Evolutionary conservation across 1,140 invertebrate species (phyloP).

Genomic region (Drosophila guanche): DNA sequence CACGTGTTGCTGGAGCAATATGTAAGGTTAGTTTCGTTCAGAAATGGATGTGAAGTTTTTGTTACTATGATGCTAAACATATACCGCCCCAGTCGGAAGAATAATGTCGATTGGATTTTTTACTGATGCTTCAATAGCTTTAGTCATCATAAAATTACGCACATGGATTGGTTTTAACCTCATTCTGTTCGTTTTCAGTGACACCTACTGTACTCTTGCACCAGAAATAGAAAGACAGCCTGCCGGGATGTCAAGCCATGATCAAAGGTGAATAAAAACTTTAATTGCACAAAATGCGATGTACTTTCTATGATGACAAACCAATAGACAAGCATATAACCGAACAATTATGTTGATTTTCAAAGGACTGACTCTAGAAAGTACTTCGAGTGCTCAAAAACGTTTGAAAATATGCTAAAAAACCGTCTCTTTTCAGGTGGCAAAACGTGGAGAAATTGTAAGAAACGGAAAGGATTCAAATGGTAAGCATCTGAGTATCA

Average conservation of each 20-base stretch:
- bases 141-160: not conserved
- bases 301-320: constrained; percentile 51
- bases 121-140: constrained; percentile 27
- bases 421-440: not conserved
- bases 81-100: constrained; percentile 69
- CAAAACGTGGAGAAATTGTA: too few species aligned
- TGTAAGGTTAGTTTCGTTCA: constrained; percentile 53
- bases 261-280: not conserved
- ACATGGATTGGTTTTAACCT: constrained; percentile 2
- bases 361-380: constrained; percentile 37
- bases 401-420: not conserved
- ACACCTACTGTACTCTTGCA: too few species aligned
- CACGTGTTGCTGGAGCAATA: constrained; percentile 25
- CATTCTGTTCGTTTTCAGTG: not conserved
- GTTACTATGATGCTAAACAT: constrained; percentile 39
- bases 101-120: constrained; percentile 35
- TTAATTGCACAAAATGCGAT: not conserved
- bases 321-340: constrained; percentile 72
- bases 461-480: not conserved
- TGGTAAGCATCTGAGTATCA: constrained; percentile 11
- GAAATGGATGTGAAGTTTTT: constrained; percentile 1
- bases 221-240: too few species aligned
- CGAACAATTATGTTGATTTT: constrained; percentile 62
- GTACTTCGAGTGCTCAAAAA: not conserved
- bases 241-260: too few species aligned